phyloP scores from a whole-genome alignment of 2,888 invertebrate species.

The Clepsis dumicolana region DNA sequence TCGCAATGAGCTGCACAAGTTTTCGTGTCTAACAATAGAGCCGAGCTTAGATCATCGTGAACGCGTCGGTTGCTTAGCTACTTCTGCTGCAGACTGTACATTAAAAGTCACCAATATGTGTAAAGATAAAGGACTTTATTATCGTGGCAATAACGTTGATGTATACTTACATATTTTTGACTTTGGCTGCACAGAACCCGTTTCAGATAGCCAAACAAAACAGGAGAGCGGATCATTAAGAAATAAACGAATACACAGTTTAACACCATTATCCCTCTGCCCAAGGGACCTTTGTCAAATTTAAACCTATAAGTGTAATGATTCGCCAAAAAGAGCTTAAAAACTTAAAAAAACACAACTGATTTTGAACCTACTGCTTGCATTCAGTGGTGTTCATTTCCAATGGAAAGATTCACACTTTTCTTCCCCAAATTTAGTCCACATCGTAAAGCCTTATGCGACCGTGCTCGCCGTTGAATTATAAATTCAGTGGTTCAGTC shows the following conservation, averaged over 20 bases:
- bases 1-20: no score
- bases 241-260: constrained; percentile 24
- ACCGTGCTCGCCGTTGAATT: background rate
- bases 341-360: background rate
- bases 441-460: background rate
- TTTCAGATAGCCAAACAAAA: constrained; percentile 8
- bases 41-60: no score
- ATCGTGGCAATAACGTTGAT: background rate
- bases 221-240: constrained; percentile 18
- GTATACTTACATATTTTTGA: no score
- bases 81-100: no score
- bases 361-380: background rate
- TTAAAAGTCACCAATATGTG: no score
- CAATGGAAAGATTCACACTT: background rate
- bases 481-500: background rate
- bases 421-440: background rate
- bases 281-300: constrained; percentile 31
- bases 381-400: background rate
- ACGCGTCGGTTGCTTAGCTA: no score
- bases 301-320: constrained; percentile 9
- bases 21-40: no score
- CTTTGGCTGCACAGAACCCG: no score
- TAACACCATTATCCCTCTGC: constrained; percentile 31
- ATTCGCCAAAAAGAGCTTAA: background rate
- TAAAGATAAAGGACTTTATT: no score